A percentile compares a stretch with the other conserved stretches of the same genome.
phyloP scores from a whole-genome alignment of 2,113 vertebrate species.

The Oreochromis tanganicae region DNA sequence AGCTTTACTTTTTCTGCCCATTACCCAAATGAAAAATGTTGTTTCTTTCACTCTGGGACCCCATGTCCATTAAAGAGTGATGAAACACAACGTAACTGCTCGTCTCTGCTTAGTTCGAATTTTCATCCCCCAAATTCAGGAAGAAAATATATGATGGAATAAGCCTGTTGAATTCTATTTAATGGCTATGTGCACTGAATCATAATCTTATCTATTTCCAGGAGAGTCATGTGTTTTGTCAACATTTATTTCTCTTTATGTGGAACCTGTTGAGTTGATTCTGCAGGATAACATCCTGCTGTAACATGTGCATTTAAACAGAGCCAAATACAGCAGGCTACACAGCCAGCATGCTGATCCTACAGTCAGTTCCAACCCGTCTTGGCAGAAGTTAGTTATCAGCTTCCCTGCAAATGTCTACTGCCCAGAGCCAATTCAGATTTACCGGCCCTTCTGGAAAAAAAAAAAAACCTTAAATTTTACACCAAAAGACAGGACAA shows the following conservation, averaged over 20 bases:
- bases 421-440: background rate
- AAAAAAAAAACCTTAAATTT: background rate
- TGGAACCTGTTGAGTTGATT: background rate
- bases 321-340: background rate
- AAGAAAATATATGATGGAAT: background rate
- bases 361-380: background rate
- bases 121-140: background rate
- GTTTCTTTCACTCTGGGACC: constrained; percentile 20
- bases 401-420: background rate
- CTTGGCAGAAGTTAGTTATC: background rate
- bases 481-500: background rate
- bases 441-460: background rate
- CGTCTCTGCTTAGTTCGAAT: background rate
- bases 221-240: background rate
- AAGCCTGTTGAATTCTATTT: background rate
- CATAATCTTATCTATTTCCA: background rate
- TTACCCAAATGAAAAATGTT: constrained; percentile 26
- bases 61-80: constrained; percentile 47
- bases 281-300: background rate
- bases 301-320: background rate
- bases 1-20: background rate
- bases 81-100: constrained; percentile 51
- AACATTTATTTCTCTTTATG: background rate
- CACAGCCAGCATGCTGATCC: background rate
- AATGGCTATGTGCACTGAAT: background rate